Evolutionary conservation across 2,797 vertebrate species (phyloP).

Genomic region (Sciaenops ocellatus): DNA sequence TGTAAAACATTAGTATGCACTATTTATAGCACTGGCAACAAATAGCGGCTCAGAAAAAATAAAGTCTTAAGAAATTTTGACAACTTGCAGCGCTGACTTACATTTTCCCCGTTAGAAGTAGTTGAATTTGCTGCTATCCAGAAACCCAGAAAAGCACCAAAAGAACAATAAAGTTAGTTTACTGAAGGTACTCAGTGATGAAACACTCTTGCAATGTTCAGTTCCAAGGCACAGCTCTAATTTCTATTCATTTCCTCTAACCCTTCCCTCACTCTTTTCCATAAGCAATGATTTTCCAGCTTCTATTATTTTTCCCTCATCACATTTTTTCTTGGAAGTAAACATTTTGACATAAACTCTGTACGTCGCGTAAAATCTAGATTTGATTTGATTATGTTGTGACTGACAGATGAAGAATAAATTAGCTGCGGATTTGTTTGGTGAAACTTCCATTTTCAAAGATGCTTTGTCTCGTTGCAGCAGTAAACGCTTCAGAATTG

Average conservation of each 20-base stretch:
- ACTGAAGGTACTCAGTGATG: neutral
- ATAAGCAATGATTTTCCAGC: neutral
- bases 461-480: neutral
- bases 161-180: conserved; percentile 15
- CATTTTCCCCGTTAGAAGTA: conserved; percentile 13
- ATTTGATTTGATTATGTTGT: neutral
- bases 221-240: neutral
- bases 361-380: neutral
- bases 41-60: neutral
- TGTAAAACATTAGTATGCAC: neutral
- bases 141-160: conserved; percentile 10
- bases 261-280: conserved; percentile 8
- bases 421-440: neutral
- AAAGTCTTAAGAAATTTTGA: neutral
- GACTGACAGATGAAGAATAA: neutral
- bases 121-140: conserved; percentile 23
- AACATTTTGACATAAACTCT: conserved; percentile 14
- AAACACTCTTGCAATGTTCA: neutral
- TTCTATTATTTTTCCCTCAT: neutral
- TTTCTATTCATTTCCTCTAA: conserved; percentile 4
- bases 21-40: neutral
- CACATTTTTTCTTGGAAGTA: neutral
- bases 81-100: neutral
- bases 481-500: conserved; percentile 21
- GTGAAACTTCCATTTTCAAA: conserved; percentile 19